phyloP scores from a whole-genome alignment of 2,797 vertebrate species.

The Anas bahamensis region DNA sequence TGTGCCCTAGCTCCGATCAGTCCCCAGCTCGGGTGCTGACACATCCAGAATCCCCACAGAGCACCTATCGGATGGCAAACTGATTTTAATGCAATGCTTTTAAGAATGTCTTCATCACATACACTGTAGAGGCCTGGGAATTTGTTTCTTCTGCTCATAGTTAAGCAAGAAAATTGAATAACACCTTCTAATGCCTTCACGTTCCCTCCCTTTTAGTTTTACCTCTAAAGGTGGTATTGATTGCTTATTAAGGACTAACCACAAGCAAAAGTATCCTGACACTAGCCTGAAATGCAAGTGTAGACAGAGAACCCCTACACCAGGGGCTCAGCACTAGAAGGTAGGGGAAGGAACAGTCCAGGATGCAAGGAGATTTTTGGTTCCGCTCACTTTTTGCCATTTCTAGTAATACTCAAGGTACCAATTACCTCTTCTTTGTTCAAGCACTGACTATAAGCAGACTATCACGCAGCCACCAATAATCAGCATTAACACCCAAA shows the following conservation, averaged over 20 bases:
- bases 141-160: neutral
- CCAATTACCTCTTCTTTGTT: neutral
- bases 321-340: neutral
- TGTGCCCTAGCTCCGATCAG: neutral
- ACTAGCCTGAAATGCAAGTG: fast-evolving
- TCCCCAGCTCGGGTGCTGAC: neutral
- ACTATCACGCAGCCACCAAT: fast-evolving
- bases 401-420: neutral
- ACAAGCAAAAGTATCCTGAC: neutral
- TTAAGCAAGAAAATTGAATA: neutral
- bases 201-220: neutral
- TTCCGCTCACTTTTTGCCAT: neutral
- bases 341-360: neutral
- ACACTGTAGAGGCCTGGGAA: neutral
- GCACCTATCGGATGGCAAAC: neutral
- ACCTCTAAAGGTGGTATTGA: neutral
- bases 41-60: neutral
- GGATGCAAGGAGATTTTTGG: neutral
- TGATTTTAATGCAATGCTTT: neutral
- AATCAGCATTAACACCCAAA: neutral
- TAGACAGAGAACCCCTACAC: neutral
- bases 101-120: neutral
- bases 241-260: neutral
- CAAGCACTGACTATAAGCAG: neutral
- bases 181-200: neutral